Conservation (phyloP, 2,888 invertebrate genomes). For the Melanotus villosus region DNA sequence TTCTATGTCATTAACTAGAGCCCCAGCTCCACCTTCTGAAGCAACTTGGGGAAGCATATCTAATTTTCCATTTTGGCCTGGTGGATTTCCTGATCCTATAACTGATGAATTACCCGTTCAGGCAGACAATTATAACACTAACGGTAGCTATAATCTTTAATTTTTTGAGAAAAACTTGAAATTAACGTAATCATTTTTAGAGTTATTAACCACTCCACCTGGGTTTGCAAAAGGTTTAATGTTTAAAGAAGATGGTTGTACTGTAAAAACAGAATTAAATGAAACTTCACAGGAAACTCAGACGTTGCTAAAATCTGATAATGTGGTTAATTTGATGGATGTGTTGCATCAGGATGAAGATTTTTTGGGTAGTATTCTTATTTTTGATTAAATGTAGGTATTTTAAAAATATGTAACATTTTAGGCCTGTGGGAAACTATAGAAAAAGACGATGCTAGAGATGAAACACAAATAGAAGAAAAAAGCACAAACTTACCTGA, state of each 20-base stretch:
- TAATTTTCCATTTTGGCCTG: conserved; percentile 91
- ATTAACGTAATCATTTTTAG: too few species aligned
- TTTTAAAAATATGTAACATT: background rate
- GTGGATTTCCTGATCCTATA: conserved; percentile 76
- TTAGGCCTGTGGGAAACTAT: conserved; percentile 54
- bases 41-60: conserved; percentile 83
- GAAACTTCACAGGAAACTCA: conserved; percentile 43
- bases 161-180: background rate
- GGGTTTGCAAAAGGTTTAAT: conserved; percentile 75
- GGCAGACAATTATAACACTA: conserved; percentile 67
- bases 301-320: conserved; percentile 62
- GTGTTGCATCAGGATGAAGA: conserved; percentile 75
- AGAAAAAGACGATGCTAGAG: conserved; percentile 40
- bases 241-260: conserved; percentile 73
- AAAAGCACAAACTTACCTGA: conserved; percentile 53
- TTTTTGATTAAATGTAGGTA: too few species aligned
- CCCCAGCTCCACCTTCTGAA: conserved; percentile 80
- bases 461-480: conserved; percentile 44
- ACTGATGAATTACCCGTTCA: conserved; percentile 69
- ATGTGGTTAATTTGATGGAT: conserved; percentile 73
- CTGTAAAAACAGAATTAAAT: conserved; percentile 60
- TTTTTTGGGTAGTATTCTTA: conserved; percentile 68
- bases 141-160: conserved; percentile 54
- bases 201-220: conserved; percentile 73
- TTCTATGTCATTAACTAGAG: conserved; percentile 85